These are phyloP conservation scores for Sebastiscus tertius DNA, from an alignment of 2,797 vertebrate genomes.

Conservation along the genomic window DNA sequence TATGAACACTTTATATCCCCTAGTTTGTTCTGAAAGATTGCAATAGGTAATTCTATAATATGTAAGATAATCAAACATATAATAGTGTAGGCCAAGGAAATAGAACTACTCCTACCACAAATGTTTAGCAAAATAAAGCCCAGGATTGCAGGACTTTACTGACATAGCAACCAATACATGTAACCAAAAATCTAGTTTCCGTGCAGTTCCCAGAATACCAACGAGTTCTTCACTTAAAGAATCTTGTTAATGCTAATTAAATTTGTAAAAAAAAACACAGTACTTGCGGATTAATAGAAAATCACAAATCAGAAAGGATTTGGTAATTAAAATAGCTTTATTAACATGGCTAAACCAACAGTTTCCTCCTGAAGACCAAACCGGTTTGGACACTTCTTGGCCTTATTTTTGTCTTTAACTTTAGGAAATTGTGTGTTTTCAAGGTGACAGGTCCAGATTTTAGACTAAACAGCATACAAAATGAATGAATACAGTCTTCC, in stretches of 20 bases:
- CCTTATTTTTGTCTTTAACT: neutral
- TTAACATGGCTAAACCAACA: neutral
- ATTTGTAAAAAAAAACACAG: neutral
- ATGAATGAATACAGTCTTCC: too few species aligned
- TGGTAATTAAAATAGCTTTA: neutral
- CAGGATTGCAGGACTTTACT: neutral
- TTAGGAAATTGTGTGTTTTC: neutral
- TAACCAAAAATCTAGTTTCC: neutral
- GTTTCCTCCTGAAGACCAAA: neutral
- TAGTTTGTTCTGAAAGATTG: neutral
- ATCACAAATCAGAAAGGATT: neutral
- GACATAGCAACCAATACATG: neutral
- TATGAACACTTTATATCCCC: neutral
- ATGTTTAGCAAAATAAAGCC: neutral
- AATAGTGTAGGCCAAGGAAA: neutral
- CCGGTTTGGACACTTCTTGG: neutral
- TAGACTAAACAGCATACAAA: neutral
- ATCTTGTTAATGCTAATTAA: neutral
- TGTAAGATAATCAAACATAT: neutral
- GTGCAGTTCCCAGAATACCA: neutral
- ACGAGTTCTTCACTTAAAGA: neutral
- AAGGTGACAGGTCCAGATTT: neutral
- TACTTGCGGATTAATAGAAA: neutral
- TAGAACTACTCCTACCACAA: neutral
- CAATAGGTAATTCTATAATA: neutral